A percentile compares a stretch with the other conserved stretches of the same genome.
phyloP scores from a whole-genome alignment of 2,797 vertebrate genomes.

The Anguilla megastoma region DNA sequence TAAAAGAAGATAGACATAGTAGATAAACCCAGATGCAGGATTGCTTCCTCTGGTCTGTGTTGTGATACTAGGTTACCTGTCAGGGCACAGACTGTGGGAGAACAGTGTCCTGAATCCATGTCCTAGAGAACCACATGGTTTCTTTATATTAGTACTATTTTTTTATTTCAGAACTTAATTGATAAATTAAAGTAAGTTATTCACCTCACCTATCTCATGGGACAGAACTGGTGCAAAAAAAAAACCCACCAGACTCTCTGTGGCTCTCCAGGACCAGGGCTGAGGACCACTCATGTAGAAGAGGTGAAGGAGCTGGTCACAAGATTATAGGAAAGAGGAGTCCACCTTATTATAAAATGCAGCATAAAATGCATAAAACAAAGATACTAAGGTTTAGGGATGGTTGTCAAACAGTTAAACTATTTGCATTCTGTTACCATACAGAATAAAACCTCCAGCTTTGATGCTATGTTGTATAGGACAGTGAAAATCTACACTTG shows the following conservation, averaged over 20 bases:
- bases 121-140: too few relatives aligned
- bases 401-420: background rate
- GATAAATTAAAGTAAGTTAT: too few relatives aligned
- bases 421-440: background rate
- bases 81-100: background rate
- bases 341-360: background rate
- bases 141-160: too few relatives aligned
- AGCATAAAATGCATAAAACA: background rate
- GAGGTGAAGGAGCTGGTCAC: background rate
- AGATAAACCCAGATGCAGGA: background rate
- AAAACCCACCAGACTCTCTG: too few relatives aligned
- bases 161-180: too few relatives aligned
- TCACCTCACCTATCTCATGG: too few relatives aligned
- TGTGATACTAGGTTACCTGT: background rate
- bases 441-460: background rate
- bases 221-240: too few relatives aligned
- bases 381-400: background rate
- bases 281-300: background rate
- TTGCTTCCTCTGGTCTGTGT: background rate
- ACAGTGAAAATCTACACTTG: constrained; percentile 25
- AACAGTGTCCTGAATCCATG: too few relatives aligned
- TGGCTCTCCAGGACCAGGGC: too few relatives aligned
- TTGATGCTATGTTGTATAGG: background rate
- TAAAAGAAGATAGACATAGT: background rate
- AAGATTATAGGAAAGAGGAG: background rate